Conservation (phyloP, 2,113 vertebrate species). For the Callocephalon fimbriatum region DNA sequence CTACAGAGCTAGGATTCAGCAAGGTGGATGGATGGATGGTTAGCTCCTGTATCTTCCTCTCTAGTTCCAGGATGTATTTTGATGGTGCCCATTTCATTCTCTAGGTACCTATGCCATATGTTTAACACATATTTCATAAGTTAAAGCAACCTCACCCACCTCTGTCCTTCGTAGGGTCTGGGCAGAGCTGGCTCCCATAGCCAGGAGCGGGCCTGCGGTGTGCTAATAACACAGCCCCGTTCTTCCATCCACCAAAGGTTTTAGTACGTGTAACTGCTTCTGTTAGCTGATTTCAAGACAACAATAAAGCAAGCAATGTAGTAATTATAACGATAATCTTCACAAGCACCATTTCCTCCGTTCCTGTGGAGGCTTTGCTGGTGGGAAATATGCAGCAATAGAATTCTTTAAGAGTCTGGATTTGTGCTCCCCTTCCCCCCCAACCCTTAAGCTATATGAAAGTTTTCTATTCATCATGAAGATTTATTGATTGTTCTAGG, state of each 20-base stretch:
- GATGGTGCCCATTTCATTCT: not conserved
- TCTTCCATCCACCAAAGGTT: not conserved
- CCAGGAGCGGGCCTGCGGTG: not conserved
- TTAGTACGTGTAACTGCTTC: constrained; percentile 18
- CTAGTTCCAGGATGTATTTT: not conserved
- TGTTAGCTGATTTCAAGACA: constrained; percentile 46
- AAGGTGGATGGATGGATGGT: not conserved
- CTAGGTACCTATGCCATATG: no score
- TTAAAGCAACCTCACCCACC: not conserved
- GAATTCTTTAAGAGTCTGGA: not conserved
- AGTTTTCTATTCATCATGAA: constrained; percentile 64
- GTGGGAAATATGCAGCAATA: constrained; percentile 31
- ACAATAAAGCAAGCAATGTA: constrained; percentile 29
- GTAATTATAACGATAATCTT: constrained; percentile 22
- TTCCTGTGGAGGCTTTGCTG: constrained; percentile 30
- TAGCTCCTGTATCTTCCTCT: not conserved
- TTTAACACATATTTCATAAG: not conserved
- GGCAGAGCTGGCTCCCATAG: not conserved
- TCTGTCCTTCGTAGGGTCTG: not conserved
- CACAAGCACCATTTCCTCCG: constrained; percentile 55
- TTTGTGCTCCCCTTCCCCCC: not conserved
- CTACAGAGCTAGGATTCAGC: not conserved
- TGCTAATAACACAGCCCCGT: not conserved
- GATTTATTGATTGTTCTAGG: constrained; percentile 70
- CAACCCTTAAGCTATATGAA: constrained; percentile 26